A percentile compares a stretch with the other conserved stretches of the same genome.
These are phyloP conservation scores for Apteryx mantelli DNA, from an alignment of 2,113 vertebrate genomes.

Conservation along the genomic window DNA sequence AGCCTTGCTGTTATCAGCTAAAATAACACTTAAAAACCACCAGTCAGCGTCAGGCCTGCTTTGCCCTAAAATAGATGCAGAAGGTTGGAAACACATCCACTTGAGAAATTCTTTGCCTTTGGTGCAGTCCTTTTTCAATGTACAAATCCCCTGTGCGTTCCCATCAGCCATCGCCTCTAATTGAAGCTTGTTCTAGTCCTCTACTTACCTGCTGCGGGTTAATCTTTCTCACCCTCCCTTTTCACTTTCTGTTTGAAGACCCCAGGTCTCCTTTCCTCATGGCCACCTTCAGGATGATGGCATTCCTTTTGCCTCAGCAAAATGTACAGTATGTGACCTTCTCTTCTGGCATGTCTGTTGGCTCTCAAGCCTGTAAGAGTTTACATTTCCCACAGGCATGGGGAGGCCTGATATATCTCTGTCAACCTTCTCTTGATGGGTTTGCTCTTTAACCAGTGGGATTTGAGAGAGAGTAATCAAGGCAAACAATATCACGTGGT, in stretches of 20 bases:
- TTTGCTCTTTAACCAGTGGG: conserved; percentile 11
- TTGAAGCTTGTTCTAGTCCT: background rate
- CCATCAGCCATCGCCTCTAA: background rate
- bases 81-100: background rate
- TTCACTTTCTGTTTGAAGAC: background rate
- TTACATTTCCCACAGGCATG: background rate
- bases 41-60: background rate
- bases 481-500: background rate
- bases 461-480: background rate
- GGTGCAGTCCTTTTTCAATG: background rate
- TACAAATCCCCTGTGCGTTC: background rate
- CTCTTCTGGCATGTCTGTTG: background rate
- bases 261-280: background rate
- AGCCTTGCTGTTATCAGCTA: background rate
- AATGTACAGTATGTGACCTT: conserved; percentile 47
- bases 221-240: background rate
- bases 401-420: background rate
- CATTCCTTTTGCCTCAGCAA: background rate
- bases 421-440: background rate
- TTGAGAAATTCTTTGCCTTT: background rate
- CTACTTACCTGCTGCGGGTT: background rate
- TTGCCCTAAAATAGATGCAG: background rate
- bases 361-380: background rate
- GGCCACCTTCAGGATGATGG: background rate
- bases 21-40: background rate